Conservation (phyloP, 30 jellyfish, hydroid and myxozoan species). For the Hydractinia symbiolongicarpus region DNA sequence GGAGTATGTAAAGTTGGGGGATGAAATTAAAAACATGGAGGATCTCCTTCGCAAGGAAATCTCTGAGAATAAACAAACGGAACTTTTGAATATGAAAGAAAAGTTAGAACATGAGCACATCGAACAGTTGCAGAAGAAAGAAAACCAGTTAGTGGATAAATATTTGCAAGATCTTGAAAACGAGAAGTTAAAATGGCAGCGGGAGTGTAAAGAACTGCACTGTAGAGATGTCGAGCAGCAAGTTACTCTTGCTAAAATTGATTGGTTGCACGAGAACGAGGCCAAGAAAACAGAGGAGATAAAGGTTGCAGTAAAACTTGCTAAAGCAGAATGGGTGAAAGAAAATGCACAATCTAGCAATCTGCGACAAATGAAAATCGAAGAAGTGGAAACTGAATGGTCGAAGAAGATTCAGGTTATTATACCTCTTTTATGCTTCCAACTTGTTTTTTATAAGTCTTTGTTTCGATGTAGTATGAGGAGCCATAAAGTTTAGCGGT, state of each 20-base stretch:
- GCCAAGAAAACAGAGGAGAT: not conserved
- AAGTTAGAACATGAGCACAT: conserved; percentile 27
- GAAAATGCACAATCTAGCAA: not conserved
- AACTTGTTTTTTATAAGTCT: too few relatives aligned
- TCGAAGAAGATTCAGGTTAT: too few relatives aligned
- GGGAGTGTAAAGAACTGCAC: conserved; percentile 31
- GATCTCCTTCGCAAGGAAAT: conserved; percentile 41
- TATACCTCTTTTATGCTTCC: too few relatives aligned
- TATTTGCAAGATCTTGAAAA: conserved; percentile 30
- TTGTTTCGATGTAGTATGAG: too few relatives aligned
- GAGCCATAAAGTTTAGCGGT: too few relatives aligned
- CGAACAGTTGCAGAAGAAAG: conserved; percentile 33
- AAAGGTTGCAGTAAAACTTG: not conserved
- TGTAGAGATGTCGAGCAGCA: conserved; percentile 50
- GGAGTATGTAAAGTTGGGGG: conserved; percentile 56
- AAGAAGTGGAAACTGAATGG: too few relatives aligned
- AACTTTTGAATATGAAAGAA: conserved; percentile 16
- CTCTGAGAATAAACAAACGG: not conserved
- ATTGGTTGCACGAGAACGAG: conserved; percentile 32
- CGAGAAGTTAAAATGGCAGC: conserved; percentile 35
- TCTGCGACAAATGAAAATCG: not conserved
- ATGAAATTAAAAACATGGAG: conserved; percentile 50
- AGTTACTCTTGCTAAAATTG: conserved; percentile 56
- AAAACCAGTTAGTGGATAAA: conserved; percentile 22
- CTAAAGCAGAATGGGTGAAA: conserved; percentile 23